Evolutionary conservation across 2,797 vertebrate genomes (phyloP), one percentile per base, ranked within the genome.

Genomic region (Hypotaenidia philippensis): DNA sequence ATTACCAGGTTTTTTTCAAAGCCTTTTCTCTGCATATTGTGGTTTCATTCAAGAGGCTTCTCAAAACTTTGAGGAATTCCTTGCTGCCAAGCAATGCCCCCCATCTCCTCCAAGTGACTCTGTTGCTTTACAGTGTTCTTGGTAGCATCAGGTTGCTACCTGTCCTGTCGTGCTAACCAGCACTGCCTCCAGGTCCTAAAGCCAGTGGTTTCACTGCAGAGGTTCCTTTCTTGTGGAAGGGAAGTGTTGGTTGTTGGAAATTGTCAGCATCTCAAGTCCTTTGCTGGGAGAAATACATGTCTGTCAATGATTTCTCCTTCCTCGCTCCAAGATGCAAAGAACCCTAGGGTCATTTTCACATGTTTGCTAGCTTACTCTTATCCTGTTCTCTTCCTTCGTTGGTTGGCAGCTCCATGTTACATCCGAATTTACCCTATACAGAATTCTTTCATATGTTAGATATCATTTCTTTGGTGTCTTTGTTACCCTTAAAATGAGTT

Each of bases 401-500:
- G 0, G 13, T 59, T 15, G 68, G 38, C 60, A 78, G 18, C 34
- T 85, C 27, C 34, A 17, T 34, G 29, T 44, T 69, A 19, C 18
- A 16, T 34, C n/a, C 47, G 47, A 76, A 61, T 94, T 69, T 29
- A 59, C 71, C 13, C 11, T 34, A 25, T 49, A 44, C 10, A 1
- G 5, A 57, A 11, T 56, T 61, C 41, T 66, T 71, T 34, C 10
- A 13, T 71, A 11, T 38, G 44, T 59, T 52, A 75, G 32, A 20
- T 76, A 52, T 21, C 23, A 61, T 47, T 76, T 84, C 32, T 32
- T 21, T 57, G 11, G 76, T 77, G 25, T 53, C 40, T 47, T 72
- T 81, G 7, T 56, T 60, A 63, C 12, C 10, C 17, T 41, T 86
- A 14, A 65, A 69, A 22, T 0, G 0, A 2, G 1, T 49, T 72